phyloP scores from a whole-genome alignment of 2,888 invertebrate species.

The Drosophila anomalata region DNA sequence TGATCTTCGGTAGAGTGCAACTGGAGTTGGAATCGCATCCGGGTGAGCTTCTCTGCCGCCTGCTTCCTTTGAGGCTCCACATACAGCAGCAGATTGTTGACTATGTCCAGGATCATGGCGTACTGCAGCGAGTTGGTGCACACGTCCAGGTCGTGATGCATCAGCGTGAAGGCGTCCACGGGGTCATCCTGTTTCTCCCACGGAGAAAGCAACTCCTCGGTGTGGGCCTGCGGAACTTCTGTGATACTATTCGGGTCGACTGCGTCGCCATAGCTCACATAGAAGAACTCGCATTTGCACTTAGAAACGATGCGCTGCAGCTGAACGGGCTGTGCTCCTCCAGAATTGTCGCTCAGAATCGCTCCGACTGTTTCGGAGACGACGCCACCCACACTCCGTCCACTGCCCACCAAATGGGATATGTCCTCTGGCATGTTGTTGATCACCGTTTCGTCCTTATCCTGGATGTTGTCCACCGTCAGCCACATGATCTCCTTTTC shows the following conservation, averaged over 20 bases:
- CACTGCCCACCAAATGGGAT: constrained; percentile 95
- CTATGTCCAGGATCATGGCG: constrained; percentile 98
- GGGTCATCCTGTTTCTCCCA: constrained; percentile 94
- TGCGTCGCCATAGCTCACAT: constrained; percentile 95
- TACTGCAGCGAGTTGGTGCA: constrained; percentile 98
- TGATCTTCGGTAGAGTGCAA: constrained; percentile 96
- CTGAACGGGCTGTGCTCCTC: constrained; percentile 87
- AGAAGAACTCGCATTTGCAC: constrained; percentile 99
- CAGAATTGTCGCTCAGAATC: constrained; percentile 87
- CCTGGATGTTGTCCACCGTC: constrained; percentile 95
- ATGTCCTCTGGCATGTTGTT: constrained; percentile 93
- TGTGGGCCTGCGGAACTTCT: constrained; percentile 89
- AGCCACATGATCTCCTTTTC: constrained; percentile 98
- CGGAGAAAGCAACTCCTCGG: constrained; percentile 88
- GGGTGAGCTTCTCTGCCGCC: constrained; percentile 92
- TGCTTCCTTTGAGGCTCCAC: constrained; percentile 98
- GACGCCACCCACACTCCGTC: constrained; percentile 98
- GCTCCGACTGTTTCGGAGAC: constrained; percentile 96
- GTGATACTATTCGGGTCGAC: constrained; percentile 85
- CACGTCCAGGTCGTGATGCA: constrained; percentile 99
- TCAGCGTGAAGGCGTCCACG: constrained; percentile 97
- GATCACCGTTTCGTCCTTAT: constrained; percentile 91
- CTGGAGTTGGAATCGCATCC: constrained; percentile 97
- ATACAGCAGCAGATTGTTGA: constrained; percentile 97
- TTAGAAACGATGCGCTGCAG: constrained; percentile 98